phyloP scores from a whole-genome alignment of 1,140 invertebrate genomes.

The Oryctes rhinoceros region DNA sequence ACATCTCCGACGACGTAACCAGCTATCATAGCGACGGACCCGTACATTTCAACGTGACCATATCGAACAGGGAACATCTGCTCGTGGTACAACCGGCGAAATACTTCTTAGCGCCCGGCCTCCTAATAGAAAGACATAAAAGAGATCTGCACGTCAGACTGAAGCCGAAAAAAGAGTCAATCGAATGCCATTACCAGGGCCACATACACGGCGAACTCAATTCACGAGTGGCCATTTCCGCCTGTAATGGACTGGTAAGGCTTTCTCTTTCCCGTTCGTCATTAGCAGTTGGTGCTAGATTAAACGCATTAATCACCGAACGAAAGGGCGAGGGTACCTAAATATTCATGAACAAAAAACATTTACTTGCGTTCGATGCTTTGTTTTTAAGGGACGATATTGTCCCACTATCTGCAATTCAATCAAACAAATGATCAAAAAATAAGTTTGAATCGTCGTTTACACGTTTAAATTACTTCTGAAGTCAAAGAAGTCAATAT shows the following conservation, averaged over 20 bases:
- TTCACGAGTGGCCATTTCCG: constrained; percentile 78
- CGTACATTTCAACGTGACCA: constrained; percentile 67
- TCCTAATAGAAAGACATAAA: constrained; percentile 76
- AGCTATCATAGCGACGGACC: constrained; percentile 62
- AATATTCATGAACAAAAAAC: background rate
- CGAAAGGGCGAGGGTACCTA: background rate
- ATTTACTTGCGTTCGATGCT: background rate
- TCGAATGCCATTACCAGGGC: constrained; percentile 80
- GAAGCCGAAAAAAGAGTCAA: constrained; percentile 61
- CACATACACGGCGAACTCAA: constrained; percentile 70
- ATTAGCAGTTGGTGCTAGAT: constrained; percentile 1
- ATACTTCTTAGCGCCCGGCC: constrained; percentile 72
- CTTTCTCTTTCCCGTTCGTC: constrained; percentile 5
- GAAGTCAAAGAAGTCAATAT: too few species aligned
- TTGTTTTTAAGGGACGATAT: background rate
- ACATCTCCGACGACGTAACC: constrained; percentile 66
- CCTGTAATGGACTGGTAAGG: constrained; percentile 85
- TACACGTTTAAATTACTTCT: too few species aligned
- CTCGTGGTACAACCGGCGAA: constrained; percentile 67
- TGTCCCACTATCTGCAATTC: background rate
- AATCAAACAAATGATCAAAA: too few species aligned
- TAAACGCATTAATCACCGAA: constrained; percentile 34
- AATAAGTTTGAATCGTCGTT: too few species aligned
- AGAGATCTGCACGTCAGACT: constrained; percentile 65
- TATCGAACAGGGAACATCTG: constrained; percentile 66